Percentiles rank a stretch among this genome's conserved stretches.
Conservation (phyloP, 2,888 invertebrate genomes). For the Andrena bucephala region DNA sequence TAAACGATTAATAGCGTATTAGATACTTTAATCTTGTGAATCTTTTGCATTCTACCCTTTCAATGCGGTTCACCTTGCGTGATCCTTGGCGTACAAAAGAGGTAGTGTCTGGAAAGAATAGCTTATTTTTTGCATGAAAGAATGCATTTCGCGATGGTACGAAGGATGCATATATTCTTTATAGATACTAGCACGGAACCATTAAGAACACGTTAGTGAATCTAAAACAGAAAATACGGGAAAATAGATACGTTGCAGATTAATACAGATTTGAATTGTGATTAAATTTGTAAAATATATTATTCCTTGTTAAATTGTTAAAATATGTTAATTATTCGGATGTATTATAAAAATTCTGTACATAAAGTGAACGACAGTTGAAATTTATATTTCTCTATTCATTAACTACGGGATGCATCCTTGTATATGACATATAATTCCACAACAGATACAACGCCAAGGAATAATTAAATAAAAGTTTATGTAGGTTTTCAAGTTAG, state of each 20-base stretch:
- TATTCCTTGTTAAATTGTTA: neutral
- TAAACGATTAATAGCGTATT: neutral
- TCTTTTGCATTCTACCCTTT: neutral
- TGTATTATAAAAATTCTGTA: no score
- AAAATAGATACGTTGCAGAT: no score
- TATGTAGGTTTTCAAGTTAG: no score
- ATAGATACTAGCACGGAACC: neutral
- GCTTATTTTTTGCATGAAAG: slow-evolving; percentile 7
- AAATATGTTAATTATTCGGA: no score
- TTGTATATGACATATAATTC: no score
- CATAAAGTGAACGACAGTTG: no score
- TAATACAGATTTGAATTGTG: no score
- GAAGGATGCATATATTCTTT: neutral
- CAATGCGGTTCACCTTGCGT: neutral
- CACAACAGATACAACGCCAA: no score
- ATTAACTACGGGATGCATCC: no score
- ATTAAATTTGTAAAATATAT: neutral
- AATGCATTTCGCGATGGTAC: neutral
- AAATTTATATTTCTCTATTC: no score
- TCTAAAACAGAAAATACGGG: neutral
- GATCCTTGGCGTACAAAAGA: neutral
- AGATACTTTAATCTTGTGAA: neutral
- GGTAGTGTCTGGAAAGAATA: slow-evolving; percentile 5
- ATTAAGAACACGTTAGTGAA: neutral
- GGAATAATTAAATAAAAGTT: no score